Evolutionary conservation across 23 tunicate genomes (phyloP).

Genomic region (Styela clava): DNA sequence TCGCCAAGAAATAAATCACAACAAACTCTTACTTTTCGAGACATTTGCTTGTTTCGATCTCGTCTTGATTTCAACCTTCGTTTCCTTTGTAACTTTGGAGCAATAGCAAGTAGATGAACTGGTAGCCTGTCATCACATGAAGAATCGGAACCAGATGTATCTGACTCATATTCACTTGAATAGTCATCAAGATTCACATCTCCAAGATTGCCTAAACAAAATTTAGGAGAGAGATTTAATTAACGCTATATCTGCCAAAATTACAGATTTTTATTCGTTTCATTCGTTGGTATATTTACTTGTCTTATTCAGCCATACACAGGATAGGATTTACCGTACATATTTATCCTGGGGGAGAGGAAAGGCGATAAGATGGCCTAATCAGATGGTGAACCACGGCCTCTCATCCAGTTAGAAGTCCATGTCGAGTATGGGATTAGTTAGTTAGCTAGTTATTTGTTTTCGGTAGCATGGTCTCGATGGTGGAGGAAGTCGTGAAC

Average conservation of each 20-base stretch:
- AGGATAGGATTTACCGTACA: too few species aligned
- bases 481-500: too few species aligned
- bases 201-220: slow-evolving; percentile 11
- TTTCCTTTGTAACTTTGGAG: slow-evolving; percentile 76
- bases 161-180: slow-evolving; percentile 82
- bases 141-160: slow-evolving; percentile 91
- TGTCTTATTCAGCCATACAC: too few species aligned
- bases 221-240: background rate
- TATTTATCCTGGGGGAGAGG: too few species aligned
- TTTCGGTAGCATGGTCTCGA: too few species aligned
- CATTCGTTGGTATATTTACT: too few species aligned
- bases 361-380: too few species aligned
- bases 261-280: background rate
- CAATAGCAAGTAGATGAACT: slow-evolving; percentile 86
- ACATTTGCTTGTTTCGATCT: slow-evolving; percentile 41
- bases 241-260: background rate
- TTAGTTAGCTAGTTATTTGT: too few species aligned
- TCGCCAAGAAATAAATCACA: too few species aligned
- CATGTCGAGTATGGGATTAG: too few species aligned
- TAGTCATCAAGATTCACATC: slow-evolving; percentile 71
- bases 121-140: slow-evolving; percentile 93
- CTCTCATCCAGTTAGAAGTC: too few species aligned
- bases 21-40: slow-evolving; percentile 15
- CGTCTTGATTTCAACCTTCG: slow-evolving; percentile 57
- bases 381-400: too few species aligned